Evolutionary conservation across 1,140 invertebrate genomes (phyloP), one percentile per base, ranked within the genome.

Genomic region (Akabosia matsudoensis): DNA sequence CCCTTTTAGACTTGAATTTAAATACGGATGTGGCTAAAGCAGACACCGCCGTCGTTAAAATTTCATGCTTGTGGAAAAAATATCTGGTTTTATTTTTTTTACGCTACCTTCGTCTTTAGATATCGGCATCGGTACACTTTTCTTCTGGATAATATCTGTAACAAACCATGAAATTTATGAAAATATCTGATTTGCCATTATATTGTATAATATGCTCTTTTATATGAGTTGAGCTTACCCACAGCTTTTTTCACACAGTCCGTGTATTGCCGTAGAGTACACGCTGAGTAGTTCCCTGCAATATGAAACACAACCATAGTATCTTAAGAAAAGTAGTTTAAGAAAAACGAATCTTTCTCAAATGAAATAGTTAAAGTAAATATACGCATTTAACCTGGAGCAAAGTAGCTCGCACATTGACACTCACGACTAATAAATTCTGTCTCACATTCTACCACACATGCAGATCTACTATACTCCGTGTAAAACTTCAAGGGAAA

Each of bases 401-500:
- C 61, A 70, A 75, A 82, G 73, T 80, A 82, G n/a, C 79, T 74
- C 16, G 80, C 74, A 64, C 81, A 82, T 45, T 75, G 28, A 74
- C 81, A 82, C 51, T 79, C 75, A 14, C 80, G 64, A 70, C 34
- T 70, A 54, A 82, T 77, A 45, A 75, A 81, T 30, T 81, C 74
- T 51, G 70, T 82, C 75, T 82, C 81, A 70, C 81, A 82, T 73
- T 82, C 81, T 7, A 79, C 72, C 24, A 75, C 52, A 54, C 54
- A 77, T 22, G 34, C 34, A n/a, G 67, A 72, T 54, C 75, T 4
- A 34, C 70, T 73, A 37, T 76, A 76, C 33, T 73, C 22, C 28
- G 73, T 76, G 34, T 76, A 76, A 33, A 71, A 73, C 10, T 70
- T 72, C 2, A 76, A 30, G 3, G 67, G 34, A 45, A 73, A 73